Evolutionary conservation across 2,113 vertebrate species (phyloP).

Genomic region (Pholis gunnellus): DNA sequence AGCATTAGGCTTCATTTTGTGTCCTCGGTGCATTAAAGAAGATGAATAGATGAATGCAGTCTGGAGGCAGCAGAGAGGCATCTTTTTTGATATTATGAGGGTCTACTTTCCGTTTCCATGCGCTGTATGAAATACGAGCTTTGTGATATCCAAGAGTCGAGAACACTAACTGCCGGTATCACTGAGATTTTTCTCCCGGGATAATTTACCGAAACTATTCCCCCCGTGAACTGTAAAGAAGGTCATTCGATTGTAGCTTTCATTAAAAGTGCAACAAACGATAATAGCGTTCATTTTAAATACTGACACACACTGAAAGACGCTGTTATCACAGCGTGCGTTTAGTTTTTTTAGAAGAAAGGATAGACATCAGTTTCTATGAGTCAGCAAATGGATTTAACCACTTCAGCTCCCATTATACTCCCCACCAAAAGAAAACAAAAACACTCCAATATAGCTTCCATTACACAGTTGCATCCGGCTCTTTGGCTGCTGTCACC

Average conservation of each 20-base stretch:
- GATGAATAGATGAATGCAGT: constrained; percentile 5
- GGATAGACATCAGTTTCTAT: background rate
- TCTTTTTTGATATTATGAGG: background rate
- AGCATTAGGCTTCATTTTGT: constrained; percentile 47
- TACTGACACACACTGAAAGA: constrained; percentile 11
- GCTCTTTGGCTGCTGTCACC: constrained; percentile 71
- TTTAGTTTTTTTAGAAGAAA: background rate
- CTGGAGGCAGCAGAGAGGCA: background rate
- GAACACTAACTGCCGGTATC: background rate
- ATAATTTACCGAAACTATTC: background rate
- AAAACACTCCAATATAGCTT: constrained; percentile 8
- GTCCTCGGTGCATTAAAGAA: constrained; percentile 18
- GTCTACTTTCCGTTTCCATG: background rate
- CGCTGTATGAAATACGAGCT: background rate
- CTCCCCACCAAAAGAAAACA: background rate
- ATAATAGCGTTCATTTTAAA: background rate
- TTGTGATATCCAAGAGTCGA: background rate
- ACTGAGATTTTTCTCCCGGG: background rate
- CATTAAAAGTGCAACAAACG: background rate
- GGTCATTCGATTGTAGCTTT: background rate
- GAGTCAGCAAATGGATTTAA: constrained; percentile 27
- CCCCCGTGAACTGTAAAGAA: background rate
- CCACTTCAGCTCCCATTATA: background rate
- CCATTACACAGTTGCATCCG: constrained; percentile 53
- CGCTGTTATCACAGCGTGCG: background rate